Base-by-base conservation (phyloP, 2,797 vertebrate genomes). In the Crenuchus spilurus region DNA sequence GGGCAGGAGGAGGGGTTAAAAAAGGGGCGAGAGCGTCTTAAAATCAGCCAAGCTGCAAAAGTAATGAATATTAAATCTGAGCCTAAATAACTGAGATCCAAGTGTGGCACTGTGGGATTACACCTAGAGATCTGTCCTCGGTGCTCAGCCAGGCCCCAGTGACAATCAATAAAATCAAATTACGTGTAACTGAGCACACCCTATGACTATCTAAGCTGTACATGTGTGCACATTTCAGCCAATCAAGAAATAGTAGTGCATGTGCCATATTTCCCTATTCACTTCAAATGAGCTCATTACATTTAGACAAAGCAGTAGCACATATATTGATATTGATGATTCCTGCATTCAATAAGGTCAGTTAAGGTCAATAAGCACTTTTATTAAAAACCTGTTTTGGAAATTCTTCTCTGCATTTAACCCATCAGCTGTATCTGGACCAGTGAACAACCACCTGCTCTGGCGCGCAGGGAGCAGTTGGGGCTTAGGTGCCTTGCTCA, bases 31-130 rank as follows among this genome's bases (percentile, higher is more conserved):
- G 88, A 91, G 88, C 90, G 88, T 90, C 90, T 89, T 91, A 91
- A 93, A 92, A 91, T 88, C 91, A 91, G 91, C 90, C 89, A 91
- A 91, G 88, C 90, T 91, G 87, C 90, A 92, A 91, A 93, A 93
- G 90, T 91, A 91, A 92, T 92, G 91, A 92, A 92, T 92, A 92
- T 92, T 92, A 92, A 92, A 92, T 91, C 88, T 88, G 86, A 84
- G 87, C 86, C 89, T 91, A 92, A 92, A 92, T 91, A 92, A 89
- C 90, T 86, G 83, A 68, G 88, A 88, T 90, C 89, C 86, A 89
- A 89, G 90, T 90, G 89, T 89, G 84, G 88, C 89, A 91, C 91
- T 87, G 88, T 88, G 86, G 89, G 91, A 92, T 92, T 91, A 90
- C 91, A 92, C 91, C 92, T 89, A 91, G 85, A 89, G 89, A 92